These are phyloP conservation scores for Muraenolepis orangiensis DNA, from an alignment of 2,797 vertebrate genomes.

Conservation along the genomic window DNA sequence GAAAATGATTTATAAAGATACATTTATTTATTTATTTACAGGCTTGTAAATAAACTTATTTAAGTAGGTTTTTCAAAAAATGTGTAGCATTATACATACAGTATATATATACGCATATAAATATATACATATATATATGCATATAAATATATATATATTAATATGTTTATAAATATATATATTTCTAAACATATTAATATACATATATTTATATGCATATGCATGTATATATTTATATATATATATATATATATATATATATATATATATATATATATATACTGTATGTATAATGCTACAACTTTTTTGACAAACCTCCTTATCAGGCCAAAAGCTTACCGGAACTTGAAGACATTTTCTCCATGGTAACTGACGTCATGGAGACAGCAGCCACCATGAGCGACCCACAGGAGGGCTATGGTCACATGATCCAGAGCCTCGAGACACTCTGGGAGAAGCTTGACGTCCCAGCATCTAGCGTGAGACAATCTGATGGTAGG, in stretches of 20 bases:
- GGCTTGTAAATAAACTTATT: no score
- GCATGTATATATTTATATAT: no score
- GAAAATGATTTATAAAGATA: background rate
- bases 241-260: no score
- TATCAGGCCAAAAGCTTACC: slow-evolving; percentile 70
- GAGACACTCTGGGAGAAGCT: slow-evolving; percentile 72
- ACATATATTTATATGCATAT: no score
- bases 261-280: background rate
- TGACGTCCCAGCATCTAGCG: slow-evolving; percentile 66
- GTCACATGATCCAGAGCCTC: slow-evolving; percentile 72
- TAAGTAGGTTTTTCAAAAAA: no score
- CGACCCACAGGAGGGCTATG: slow-evolving; percentile 66
- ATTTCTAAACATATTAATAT: no score
- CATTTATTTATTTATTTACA: no score
- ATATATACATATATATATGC: no score
- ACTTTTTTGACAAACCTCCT: background rate
- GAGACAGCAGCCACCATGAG: slow-evolving; percentile 73
- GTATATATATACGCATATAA: no score
- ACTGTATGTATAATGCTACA: background rate
- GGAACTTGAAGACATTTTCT: slow-evolving; percentile 78
- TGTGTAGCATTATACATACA: no score
- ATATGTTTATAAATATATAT: no score
- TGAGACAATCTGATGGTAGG: slow-evolving; percentile 68
- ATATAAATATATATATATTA: no score
- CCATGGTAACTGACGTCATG: slow-evolving; percentile 66